Base-by-base conservation (phyloP, 2,113 vertebrate species). In the Nycticryphes semicollaris region DNA sequence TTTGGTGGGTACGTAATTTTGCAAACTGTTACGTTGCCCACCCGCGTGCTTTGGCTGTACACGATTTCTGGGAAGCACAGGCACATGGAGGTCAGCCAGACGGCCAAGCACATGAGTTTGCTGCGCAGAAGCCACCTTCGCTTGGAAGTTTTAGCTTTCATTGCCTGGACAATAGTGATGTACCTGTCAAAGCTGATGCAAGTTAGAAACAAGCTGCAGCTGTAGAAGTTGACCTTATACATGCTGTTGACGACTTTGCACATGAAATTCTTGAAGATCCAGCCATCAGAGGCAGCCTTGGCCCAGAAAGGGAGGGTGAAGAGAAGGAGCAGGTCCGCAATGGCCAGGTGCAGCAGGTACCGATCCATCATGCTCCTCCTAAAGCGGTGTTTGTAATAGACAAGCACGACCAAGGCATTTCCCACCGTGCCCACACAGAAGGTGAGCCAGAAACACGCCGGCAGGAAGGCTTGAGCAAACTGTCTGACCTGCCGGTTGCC, bases 121-220 rank as follows among this genome's bases (percentile, higher is more conserved):
- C 98, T 99, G 79, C 81, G 98, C 37, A 98, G 95, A 35, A 99
- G 97, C 56, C 98, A 89, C 48, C 97, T 98, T 31, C 4, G 97
- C 97, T 98, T 98, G 77, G 98, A 97, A 81, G 97, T 97, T 77
- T 98, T 98, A 3, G 98, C 98, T 76, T 97, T 98, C 45, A 60
- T 98, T 9, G 98, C 98, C 74, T 97, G 98, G 8, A 98, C 99
- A 2, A 99, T 97, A 14, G 98, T 98, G 15, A 99, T 97, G 93
- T 99, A 99, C 70, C 99, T 98, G 96, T 99, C 99, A 78, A 99
- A 98, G 4, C 99, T 99, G 83, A 99, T 98, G 96, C 99, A 99
- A 31, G 98, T 99, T 73, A 99, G 98, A 57, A 99, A 96, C 43
- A 99, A 94, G 98, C 98, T 98, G 79, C 98, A 98, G 95, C 99